These are phyloP conservation scores for Lepidonotus clava DNA, from an alignment of 2,888 invertebrate genomes.

Conservation along the genomic window DNA sequence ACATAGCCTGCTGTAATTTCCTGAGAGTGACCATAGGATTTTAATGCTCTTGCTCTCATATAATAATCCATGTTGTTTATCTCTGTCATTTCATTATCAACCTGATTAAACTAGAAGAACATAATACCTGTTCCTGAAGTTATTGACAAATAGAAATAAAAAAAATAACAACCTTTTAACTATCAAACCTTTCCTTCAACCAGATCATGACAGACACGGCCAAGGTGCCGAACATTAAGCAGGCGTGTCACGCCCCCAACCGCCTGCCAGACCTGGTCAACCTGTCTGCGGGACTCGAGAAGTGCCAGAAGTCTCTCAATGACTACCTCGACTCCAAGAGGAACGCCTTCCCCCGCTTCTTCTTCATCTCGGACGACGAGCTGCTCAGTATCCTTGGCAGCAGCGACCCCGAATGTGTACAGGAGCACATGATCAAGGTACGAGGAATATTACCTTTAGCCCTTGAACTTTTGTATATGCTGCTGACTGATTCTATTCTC, in stretches of 20 bases:
- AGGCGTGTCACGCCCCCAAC: constrained; percentile 88
- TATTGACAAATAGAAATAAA: too few relatives aligned
- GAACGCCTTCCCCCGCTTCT: constrained; percentile 93
- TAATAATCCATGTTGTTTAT: too few relatives aligned
- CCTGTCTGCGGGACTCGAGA: constrained; percentile 89
- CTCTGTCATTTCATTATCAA: too few relatives aligned
- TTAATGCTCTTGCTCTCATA: too few relatives aligned
- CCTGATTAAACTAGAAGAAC: too few relatives aligned
- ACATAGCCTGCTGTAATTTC: too few relatives aligned
- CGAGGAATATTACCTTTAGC: neutral
- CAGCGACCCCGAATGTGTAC: constrained; percentile 90
- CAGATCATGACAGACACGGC: constrained; percentile 92
- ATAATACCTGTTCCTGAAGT: too few relatives aligned
- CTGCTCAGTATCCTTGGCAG: constrained; percentile 93
- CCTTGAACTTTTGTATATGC: too few relatives aligned
- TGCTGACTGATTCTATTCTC: too few relatives aligned
- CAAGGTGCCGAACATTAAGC: constrained; percentile 89
- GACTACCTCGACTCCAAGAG: constrained; percentile 94
- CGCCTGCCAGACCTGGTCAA: constrained; percentile 88
- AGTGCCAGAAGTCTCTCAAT: constrained; percentile 94
- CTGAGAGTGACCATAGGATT: too few relatives aligned
- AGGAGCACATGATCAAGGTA: constrained; percentile 95
- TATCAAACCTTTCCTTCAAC: too few relatives aligned
- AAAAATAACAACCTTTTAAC: too few relatives aligned
- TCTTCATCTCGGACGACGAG: constrained; percentile 96